Base-by-base conservation (phyloP, 2,888 invertebrate genomes). In the Ashinkailepas kermadecensis region DNA sequence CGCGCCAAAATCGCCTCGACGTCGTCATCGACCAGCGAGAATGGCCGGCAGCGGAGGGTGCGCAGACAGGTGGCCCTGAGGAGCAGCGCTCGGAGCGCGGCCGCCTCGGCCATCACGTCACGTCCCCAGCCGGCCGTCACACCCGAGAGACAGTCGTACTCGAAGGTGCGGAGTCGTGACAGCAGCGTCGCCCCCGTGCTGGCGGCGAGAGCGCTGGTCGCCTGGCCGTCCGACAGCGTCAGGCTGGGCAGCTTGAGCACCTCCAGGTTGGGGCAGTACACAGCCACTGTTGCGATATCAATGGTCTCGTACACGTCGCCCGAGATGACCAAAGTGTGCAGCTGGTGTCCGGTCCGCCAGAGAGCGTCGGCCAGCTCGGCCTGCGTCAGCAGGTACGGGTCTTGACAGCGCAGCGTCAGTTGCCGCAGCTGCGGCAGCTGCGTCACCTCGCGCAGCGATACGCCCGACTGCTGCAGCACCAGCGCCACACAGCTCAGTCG, bases 231-330 rank as follows among this genome's bases (percentile, higher is more conserved):
- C 8, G 54, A 15, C 74, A 74, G 74, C 74, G 74, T 74, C 74
- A 74, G 18, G 54, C 74, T 74, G 54, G 74, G 74, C 74, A 74
- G 74, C 74, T 74, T 74, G 18, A 74, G 74, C 74, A 74, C 74
- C 74, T 74, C 74, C 54, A 74, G 74, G 74, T 25, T 12, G 9
- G 74, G 74, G 9, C 74, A 74, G 54, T 74, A 74, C 54, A 54
- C 21, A 54, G 74, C 74, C 11, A 74, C 15, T 7, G 8, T 54
- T 6, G 54, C 74, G 23, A 74, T 18, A 21, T 74, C 74, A 2
- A 74, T 54, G 2, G 54, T 74, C 39, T 74, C 18, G 74, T 39
- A 18, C 74, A 74, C 74, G 74, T 74, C 74, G 18, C 74, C 74
- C 1, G 74, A 74, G 74, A 74, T 74, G 74, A 23, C 74, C 54